Evolutionary conservation across 2,797 vertebrate species (phyloP), one percentile per base, ranked within the genome.

Genomic region (Channa striata): DNA sequence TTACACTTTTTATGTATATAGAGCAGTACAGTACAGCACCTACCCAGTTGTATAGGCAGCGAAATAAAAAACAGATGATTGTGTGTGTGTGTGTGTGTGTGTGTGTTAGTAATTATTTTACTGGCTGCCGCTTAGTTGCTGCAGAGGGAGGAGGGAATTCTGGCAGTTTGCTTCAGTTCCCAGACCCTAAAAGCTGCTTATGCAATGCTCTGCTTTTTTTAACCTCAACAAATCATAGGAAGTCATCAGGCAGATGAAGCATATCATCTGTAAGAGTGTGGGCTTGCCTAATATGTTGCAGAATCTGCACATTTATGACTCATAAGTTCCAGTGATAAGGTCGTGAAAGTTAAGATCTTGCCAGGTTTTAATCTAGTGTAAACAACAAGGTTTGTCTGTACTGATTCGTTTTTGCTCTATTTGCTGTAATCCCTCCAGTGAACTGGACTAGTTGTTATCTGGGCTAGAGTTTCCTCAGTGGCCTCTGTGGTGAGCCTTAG

Each of bases 41-140:
- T 37, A n/a, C n/a, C n/a, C n/a, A n/a, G 17, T 8, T 57, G 2
- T 11, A 4, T n/a, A 36, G 11, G 20, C 23, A 49, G 46, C 12
- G 59, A 78, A 74, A 71, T 11, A 36, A 68, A 49, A 72, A 51
- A 34, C 59, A 79, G 62, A 53, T 58, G 43, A 19, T 21, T 10
- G 1, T 33, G 5, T 8, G 6, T 33, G 30, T 21, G 19, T 40
- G 36, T 40, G 12, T 53, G 30, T 42, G 17, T 60, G 19, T 23
- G 30, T 37, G 34, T 30, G 44, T 50, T 54, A 67, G 50, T 54
- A 62, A 37, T 59, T 14, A 43, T 74, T 4, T 20, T 58, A 1
- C 13, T 74, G 60, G 53, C 66, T 34, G 43, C 39, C 8, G 17
- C 11, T 48, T 46, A 46, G 14, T 34, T 30, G 1, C 1, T 11